Evolutionary conservation across 2,888 invertebrate genomes (phyloP).

Genomic region (Phengaris alcon): DNA sequence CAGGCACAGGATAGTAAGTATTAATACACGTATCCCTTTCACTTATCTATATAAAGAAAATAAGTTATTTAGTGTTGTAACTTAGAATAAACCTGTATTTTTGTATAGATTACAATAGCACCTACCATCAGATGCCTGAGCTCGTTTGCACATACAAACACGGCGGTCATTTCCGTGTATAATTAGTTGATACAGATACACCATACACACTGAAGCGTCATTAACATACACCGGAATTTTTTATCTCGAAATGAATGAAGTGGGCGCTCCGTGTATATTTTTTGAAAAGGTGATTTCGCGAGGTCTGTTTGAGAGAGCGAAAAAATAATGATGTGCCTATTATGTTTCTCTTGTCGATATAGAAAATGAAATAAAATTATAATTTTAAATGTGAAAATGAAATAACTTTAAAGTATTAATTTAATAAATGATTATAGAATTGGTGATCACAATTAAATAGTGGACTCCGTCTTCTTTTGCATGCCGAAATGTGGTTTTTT

Average conservation of each 20-base stretch:
- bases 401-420: slow-evolving; percentile 7
- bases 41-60: too few species aligned
- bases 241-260: slow-evolving; percentile 37
- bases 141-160: slow-evolving; percentile 3
- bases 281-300: slow-evolving; percentile 44
- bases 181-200: slow-evolving; percentile 15
- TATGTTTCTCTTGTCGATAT: slow-evolving; percentile 15
- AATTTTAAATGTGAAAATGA: slow-evolving; percentile 5
- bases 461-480: not conserved
- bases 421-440: not conserved
- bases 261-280: slow-evolving; percentile 42
- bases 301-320: slow-evolving; percentile 40
- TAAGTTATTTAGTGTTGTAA: too few species aligned
- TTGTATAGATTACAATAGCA: not conserved
- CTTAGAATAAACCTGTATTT: not conserved
- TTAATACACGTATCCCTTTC: too few species aligned
- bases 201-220: slow-evolving; percentile 17
- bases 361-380: slow-evolving; percentile 11
- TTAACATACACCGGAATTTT: slow-evolving; percentile 30
- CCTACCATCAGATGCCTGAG: not conserved
- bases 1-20: too few species aligned
- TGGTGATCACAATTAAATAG: not conserved
- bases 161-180: slow-evolving; percentile 8
- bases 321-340: slow-evolving; percentile 32
- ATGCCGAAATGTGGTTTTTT: too few species aligned